Evolutionary conservation across 1,140 invertebrate species (phyloP).

Genomic region (Batillaria attramentaria): DNA sequence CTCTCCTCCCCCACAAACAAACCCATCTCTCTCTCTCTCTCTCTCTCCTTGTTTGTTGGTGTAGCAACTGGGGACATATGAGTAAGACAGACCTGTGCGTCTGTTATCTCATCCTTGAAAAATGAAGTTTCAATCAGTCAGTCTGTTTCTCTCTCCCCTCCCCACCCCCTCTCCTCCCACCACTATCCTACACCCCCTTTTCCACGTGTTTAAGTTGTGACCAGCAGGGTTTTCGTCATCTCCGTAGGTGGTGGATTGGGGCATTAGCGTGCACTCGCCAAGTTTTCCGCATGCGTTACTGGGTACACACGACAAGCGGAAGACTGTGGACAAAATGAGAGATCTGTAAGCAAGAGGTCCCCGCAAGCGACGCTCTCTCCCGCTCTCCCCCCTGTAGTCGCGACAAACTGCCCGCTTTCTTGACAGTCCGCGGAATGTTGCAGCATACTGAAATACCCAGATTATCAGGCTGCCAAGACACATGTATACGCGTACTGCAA

Average conservation of each 20-base stretch:
- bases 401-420: conserved; percentile 19
- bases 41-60: too few species aligned
- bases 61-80: too few species aligned
- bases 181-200: not conserved
- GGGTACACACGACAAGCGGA: not conserved
- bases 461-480: too few species aligned
- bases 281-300: not conserved
- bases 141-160: too few species aligned
- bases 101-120: too few species aligned
- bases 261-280: conserved; percentile 1
- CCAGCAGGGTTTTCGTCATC: not conserved
- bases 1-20: not conserved
- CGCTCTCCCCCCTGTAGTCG: not conserved
- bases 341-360: conserved; percentile 1
- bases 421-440: conserved; percentile 16
- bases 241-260: not conserved
- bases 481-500: too few species aligned
- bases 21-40: not conserved
- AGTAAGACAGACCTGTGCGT: too few species aligned
- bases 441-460: not conserved
- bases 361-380: too few species aligned
- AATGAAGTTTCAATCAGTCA: too few species aligned
- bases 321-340: not conserved
- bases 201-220: not conserved
- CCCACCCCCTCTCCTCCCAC: not conserved